Evolutionary conservation across 1,140 invertebrate genomes (phyloP), one percentile per base, ranked within the genome.

Genomic region (Eurytemora carolleeae): DNA sequence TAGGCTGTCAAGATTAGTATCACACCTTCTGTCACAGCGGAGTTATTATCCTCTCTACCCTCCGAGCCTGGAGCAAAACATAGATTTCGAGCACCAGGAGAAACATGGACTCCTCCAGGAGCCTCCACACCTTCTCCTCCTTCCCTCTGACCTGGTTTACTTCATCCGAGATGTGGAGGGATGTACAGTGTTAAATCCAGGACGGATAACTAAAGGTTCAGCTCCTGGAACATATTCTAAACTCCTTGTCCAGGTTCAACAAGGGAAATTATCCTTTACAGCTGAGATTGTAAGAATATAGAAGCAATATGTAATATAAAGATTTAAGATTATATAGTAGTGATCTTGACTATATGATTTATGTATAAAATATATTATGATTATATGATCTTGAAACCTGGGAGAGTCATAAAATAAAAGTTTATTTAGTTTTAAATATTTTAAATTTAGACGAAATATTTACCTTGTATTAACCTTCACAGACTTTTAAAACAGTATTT

Each of bases 41-140:
- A 80, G 78, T 67, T 88, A 84, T 69, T 88, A 87, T 72, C 87
- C 88, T 16, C 68, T 90, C 16, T 83, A 82, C 71, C 86, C 86
- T 61, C 77, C 83, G 16, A 70, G 74, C 22, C 72, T 78, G 64
- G 78, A 80, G 54, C 69, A 83, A 15, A 78, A 79, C 66, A 67
- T 84, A 2, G 87, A 91, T 71, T 77, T 78, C 16, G 74, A 77
- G 58, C 71, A 84, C 52, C 83, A 82, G 73, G 78, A 82, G 52
- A 76, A 79, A 64, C 77, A 81, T 69, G 79, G 78, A 12, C 76
- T 78, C 57, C 75, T 88, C 60, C 73, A 80, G 16, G 71, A 75
- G 55, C 79, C 80, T 54, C 89, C 88, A 1, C 86, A 93, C 69
- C 65, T 94, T 12, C 71, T 94, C 1, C 71, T 94, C 54, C 69